Percentiles rank a stretch among this genome's conserved stretches.
Evolutionary conservation across 2,797 vertebrate genomes (phyloP).

Genomic region (Acrocephalus scirpaceus): DNA sequence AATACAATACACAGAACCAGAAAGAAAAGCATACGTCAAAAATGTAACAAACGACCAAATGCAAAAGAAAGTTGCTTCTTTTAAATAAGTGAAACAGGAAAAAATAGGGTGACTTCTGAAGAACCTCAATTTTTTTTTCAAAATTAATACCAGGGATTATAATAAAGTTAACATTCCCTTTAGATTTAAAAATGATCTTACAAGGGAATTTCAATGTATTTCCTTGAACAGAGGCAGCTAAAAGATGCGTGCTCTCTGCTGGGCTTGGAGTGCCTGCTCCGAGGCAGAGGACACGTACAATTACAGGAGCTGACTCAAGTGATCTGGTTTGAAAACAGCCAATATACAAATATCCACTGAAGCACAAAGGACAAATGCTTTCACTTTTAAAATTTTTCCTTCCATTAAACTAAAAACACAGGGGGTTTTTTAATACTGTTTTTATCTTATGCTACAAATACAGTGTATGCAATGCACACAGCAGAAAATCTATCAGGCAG

Average conservation of each 20-base stretch:
- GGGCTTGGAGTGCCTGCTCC: rapidly evolving
- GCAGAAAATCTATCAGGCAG: neutral
- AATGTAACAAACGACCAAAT: neutral
- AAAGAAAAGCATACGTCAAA: neutral
- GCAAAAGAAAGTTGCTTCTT: neutral
- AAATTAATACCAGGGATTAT: neutral
- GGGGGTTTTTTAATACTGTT: neutral
- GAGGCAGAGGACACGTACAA: neutral
- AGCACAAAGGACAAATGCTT: neutral
- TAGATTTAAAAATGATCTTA: neutral
- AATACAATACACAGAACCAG: neutral
- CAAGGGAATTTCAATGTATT: neutral
- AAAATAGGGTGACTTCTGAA: neutral
- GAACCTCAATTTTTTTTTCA: neutral
- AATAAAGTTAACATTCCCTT: neutral
- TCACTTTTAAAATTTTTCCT: neutral
- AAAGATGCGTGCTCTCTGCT: rapidly evolving
- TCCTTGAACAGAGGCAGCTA: neutral
- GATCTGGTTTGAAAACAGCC: neutral
- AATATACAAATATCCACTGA: neutral
- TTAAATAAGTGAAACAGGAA: neutral
- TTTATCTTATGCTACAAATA: neutral
- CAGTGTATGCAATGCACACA: rapidly evolving
- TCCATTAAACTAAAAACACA: neutral
- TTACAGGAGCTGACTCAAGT: neutral